Base-by-base conservation (phyloP, 2,888 invertebrate species). In the Amiota mariae region DNA sequence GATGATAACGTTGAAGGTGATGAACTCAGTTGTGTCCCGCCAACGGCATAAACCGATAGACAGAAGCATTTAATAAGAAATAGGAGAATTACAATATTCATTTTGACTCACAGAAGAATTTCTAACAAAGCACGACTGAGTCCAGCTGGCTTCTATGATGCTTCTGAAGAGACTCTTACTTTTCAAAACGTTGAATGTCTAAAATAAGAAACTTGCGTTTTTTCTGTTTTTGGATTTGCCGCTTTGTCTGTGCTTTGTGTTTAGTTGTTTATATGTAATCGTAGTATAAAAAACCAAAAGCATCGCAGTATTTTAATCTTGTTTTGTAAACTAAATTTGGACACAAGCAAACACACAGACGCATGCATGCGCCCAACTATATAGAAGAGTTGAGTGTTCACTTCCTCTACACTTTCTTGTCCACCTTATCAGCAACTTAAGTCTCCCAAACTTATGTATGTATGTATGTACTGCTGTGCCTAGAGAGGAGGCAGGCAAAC, bases 141-240 rank as follows among this genome's bases (percentile, higher is more conserved):
- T 77, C 85, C 87, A 87, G 85, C 87, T 76, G 78, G 61, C 59
- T 61, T 75, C 80, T 66, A 71, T 70, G 74, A 57, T 71, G 72
- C 64, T 15, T 71, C 64, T 71, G n/a, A 48, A 63, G 3, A 68
- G 20, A 68, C 67, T 68, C 54, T 68, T 54, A 49, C 51, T 68
- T 68, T 54, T 36, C 47, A 54, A 54, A 18, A 59, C 10, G 59
- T 20, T 63, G n/a, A 8, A 48, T 15, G 47, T 12, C 48, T 36
- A 36, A 36, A 36, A 36, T 6, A 6, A 36, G 36, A 36, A 36
- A 36, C 36, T 36, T 36, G 36, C 6, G 36, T 36, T 36, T 36
- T 36, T 2, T 36, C 36, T 36, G 36, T 6, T 36, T 36, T 36
- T 36, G 36, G 36, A 36, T 36, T 36, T 6, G 36, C 36, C 36